Evolutionary conservation across 2,888 invertebrate species (phyloP).

Genomic region (Trileptium ribeirensis): DNA sequence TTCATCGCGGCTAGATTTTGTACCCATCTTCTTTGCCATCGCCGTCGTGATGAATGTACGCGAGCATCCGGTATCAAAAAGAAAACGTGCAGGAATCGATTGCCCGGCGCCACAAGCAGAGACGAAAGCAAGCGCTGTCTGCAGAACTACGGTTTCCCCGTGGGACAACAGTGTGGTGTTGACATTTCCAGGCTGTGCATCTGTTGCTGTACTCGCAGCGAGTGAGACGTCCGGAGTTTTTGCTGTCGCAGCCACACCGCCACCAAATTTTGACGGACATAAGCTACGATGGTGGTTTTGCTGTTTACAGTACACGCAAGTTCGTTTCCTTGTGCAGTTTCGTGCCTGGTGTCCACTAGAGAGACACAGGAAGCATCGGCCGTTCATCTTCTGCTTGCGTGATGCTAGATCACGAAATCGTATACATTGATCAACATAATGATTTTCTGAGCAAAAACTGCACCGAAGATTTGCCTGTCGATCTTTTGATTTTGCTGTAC

Average conservation of each 20-base stretch:
- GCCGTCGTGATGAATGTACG: neutral
- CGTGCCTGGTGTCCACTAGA: neutral
- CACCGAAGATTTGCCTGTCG: no score
- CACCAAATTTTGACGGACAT: neutral
- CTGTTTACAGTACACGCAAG: constrained; percentile 7
- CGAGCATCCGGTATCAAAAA: neutral
- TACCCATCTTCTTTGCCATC: neutral
- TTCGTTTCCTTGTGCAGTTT: neutral
- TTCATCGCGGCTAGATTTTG: neutral
- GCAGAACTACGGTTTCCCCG: neutral
- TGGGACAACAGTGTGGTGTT: neutral
- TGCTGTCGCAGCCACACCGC: neutral
- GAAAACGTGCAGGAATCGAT: neutral
- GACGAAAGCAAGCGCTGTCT: neutral
- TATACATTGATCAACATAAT: neutral
- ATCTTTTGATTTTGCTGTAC: neutral
- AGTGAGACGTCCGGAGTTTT: neutral
- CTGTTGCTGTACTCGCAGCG: neutral
- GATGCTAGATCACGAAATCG: neutral
- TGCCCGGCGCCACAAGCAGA: neutral
- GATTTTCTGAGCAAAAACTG: neutral
- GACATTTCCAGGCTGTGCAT: neutral
- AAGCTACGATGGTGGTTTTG: neutral
- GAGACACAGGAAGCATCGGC: neutral
- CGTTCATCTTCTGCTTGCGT: neutral